phyloP scores from a whole-genome alignment of 2,797 vertebrate genomes.

The Pangasius sanitwongsei region DNA sequence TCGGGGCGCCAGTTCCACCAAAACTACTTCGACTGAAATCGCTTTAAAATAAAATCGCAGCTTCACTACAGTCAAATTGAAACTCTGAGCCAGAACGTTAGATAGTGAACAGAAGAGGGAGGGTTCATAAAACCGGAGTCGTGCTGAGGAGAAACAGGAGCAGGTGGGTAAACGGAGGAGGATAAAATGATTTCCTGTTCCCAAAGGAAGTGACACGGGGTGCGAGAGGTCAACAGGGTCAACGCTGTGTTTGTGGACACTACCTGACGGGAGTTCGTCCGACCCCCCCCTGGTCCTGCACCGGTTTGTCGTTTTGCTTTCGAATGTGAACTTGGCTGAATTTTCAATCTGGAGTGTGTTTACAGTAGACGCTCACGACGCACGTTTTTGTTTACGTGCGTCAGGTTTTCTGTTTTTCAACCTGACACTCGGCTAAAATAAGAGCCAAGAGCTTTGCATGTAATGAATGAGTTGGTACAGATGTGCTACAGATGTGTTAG shows the following conservation, averaged over 20 bases:
- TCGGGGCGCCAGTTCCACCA: background rate
- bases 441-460: conserved; percentile 36
- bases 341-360: background rate
- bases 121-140: conserved; percentile 43
- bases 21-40: background rate
- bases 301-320: conserved; percentile 23
- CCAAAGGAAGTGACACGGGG: conserved; percentile 69
- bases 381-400: background rate
- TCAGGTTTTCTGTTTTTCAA: conserved; percentile 19
- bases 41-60: background rate
- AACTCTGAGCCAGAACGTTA: background rate
- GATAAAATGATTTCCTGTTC: conserved; percentile 65
- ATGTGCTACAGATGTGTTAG: conserved; percentile 40
- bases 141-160: conserved; percentile 60
- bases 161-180: conserved; percentile 74
- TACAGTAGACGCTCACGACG: too few species aligned
- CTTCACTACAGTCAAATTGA: background rate
- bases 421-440: conserved; percentile 31
- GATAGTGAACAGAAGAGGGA: background rate
- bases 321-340: conserved; percentile 35
- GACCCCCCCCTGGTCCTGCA: background rate
- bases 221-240: conserved; percentile 53
- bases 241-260: conserved; percentile 56
- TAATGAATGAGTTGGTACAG: conserved; percentile 49
- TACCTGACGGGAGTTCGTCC: conserved; percentile 35